Base-by-base conservation (phyloP, 2,888 invertebrate genomes). In the Drosophila sordidapex region DNA sequence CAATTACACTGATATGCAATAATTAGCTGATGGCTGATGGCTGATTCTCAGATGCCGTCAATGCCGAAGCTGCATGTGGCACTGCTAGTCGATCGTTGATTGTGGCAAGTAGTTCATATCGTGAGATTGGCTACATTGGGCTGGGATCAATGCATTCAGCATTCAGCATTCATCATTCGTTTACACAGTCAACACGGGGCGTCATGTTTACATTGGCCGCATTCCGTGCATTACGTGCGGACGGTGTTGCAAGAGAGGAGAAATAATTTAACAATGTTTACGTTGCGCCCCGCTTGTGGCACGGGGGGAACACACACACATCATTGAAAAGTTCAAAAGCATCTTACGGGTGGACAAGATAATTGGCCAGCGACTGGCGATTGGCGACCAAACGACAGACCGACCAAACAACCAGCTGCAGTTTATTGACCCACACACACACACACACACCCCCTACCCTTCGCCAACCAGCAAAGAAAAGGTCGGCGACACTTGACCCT, bases 131-230 rank as follows among this genome's bases (percentile, higher is more conserved):
- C 58, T 38, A 53, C 7, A 46, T 25, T 46, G 46, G 38, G 31
- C 60, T 57, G 63, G 56, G 35, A 48, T 58, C 57, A 58, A 64
- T 76, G 67, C 69, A 70, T 79, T 46, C 25, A 46, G 25, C 69
- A 65, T 79, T 46, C 25, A 46, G 25, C 69, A 70, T 79, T 46
- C 25, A 46, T 46, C 73, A 70, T 73, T 73, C 66, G 79, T 73
- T 76, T 79, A 79, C 27, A 46, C 79, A 67, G n/a, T 60, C 59
- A 57, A 58, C 52, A 52, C 31, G 53, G 25, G 33, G 43, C 79
- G 25, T 46, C 46, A 25, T 79, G 80, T 80, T 80, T 80, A 76
- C 74, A 69, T 74, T 79, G 70, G 73, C 79, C 72, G 59, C 73
- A 61, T 70, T 76, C 52, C 46, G 27, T 53, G 18, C 33, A 11